These are phyloP conservation scores for Drosophila lacicola DNA, from an alignment of 2,888 invertebrate species.

Conservation along the genomic window DNA sequence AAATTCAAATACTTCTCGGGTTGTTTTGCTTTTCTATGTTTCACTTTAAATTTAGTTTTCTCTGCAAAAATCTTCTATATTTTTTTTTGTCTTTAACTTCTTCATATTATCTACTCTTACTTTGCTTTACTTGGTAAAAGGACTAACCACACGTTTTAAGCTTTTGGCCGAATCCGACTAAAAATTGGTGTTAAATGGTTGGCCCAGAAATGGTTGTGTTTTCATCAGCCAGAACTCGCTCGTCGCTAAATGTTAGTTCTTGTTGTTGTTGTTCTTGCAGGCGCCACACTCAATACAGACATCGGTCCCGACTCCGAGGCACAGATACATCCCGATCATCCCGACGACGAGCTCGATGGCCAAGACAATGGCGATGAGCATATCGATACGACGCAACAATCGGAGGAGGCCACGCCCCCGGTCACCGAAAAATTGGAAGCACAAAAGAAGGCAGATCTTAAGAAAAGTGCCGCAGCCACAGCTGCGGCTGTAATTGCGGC, in stretches of 20 bases:
- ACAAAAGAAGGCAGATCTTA: conserved; percentile 84
- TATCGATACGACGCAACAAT: conserved; percentile 84
- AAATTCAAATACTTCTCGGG: conserved; percentile 17
- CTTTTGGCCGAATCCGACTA: conserved; percentile 17
- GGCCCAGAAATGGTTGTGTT: conserved; percentile 37
- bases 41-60: conserved; percentile 7
- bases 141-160: conserved; percentile 62
- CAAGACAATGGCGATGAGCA: conserved; percentile 84
- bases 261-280: conserved; percentile 88
- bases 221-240: conserved; percentile 47
- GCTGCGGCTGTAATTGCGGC: conserved; percentile 76
- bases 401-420: conserved; percentile 84
- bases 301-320: conserved; percentile 88
- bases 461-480: conserved; percentile 76
- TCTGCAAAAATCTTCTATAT: background rate
- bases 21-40: conserved; percentile 36
- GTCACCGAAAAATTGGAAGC: conserved; percentile 84
- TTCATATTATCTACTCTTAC: conserved; percentile 8
- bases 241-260: conserved; percentile 85
- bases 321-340: conserved; percentile 88
- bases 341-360: conserved; percentile 86
- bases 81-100: conserved; percentile 8
- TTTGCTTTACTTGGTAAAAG: conserved; percentile 58
- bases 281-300: conserved; percentile 87
- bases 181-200: conserved; percentile 19